Percentiles rank a stretch among this genome's conserved stretches.
Conservation (phyloP, 2,797 vertebrate genomes). For the Ptychadena robeensis region DNA sequence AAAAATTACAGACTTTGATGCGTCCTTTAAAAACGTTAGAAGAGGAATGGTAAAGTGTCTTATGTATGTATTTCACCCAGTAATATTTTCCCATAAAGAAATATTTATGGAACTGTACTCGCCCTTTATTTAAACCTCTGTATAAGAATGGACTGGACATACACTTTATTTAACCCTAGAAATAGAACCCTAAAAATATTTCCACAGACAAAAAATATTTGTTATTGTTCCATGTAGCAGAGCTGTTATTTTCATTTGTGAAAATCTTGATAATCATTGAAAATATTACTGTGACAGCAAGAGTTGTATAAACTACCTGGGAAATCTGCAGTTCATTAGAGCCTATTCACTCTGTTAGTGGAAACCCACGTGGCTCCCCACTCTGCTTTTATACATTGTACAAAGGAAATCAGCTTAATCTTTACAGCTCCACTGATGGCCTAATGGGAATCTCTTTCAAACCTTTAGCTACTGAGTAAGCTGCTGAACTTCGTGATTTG, state of each 20-base stretch:
- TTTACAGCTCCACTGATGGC: constrained; percentile 18
- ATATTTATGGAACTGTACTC: too few species aligned
- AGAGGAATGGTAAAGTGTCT: too few species aligned
- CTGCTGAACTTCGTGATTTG: constrained; percentile 17
- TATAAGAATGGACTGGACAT: not conserved
- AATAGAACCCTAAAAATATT: constrained; percentile 32
- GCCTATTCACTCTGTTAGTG: constrained; percentile 22
- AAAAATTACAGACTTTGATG: too few species aligned
- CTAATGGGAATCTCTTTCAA: constrained; percentile 29
- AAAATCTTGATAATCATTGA: constrained; percentile 15
- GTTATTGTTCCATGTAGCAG: not conserved
- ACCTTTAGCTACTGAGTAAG: constrained; percentile 2
- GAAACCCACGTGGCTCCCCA: constrained; percentile 11
- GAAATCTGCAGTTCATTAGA: constrained; percentile 45
- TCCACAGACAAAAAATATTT: constrained; percentile 24
- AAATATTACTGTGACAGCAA: constrained; percentile 28
- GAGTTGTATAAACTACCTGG: constrained; percentile 22
- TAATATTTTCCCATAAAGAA: too few species aligned
- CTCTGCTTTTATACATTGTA: constrained; percentile 37
- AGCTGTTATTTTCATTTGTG: constrained; percentile 26
- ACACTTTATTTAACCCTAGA: not conserved
- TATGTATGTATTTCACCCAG: too few species aligned
- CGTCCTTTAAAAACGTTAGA: too few species aligned
- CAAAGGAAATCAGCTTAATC: constrained; percentile 44
- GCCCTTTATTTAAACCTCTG: too few species aligned